Evolutionary conservation across 1,140 invertebrate species (phyloP).

Genomic region (Zaprionus ornatus): DNA sequence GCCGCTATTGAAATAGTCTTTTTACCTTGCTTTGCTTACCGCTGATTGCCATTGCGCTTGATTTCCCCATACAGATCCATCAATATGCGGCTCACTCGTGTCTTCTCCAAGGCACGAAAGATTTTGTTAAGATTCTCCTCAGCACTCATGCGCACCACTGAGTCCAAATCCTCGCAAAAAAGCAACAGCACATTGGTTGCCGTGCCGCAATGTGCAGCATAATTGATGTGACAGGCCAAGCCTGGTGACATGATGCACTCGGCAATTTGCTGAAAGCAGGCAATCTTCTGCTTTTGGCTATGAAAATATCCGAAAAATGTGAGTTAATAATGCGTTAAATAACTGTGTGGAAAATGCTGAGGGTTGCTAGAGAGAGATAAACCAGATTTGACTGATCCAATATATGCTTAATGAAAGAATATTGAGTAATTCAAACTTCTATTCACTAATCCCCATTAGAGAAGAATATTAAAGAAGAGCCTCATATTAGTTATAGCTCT

Average conservation of each 20-base stretch:
- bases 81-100: conserved; percentile 88
- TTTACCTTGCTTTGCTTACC: conserved; percentile 36
- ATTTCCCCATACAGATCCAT: conserved; percentile 93
- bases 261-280: conserved; percentile 88
- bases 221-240: conserved; percentile 85
- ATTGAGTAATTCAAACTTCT: too few species aligned
- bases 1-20: not conserved
- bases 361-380: not conserved
- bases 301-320: conserved; percentile 40
- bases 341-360: not conserved
- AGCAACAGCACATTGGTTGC: conserved; percentile 89
- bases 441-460: too few species aligned
- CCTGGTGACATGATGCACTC: conserved; percentile 88
- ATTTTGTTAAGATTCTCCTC: conserved; percentile 92
- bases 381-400: not conserved
- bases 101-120: conserved; percentile 87
- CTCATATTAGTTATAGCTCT: too few species aligned
- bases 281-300: conserved; percentile 89
- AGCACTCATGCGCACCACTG: conserved; percentile 91
- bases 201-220: conserved; percentile 88
- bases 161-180: conserved; percentile 90
- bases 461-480: too few species aligned
- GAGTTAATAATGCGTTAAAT: not conserved
- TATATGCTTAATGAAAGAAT: too few species aligned
- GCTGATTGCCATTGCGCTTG: conserved; percentile 88